phyloP scores from a whole-genome alignment of 1,140 invertebrate genomes.

The Drosophila asahinai region DNA sequence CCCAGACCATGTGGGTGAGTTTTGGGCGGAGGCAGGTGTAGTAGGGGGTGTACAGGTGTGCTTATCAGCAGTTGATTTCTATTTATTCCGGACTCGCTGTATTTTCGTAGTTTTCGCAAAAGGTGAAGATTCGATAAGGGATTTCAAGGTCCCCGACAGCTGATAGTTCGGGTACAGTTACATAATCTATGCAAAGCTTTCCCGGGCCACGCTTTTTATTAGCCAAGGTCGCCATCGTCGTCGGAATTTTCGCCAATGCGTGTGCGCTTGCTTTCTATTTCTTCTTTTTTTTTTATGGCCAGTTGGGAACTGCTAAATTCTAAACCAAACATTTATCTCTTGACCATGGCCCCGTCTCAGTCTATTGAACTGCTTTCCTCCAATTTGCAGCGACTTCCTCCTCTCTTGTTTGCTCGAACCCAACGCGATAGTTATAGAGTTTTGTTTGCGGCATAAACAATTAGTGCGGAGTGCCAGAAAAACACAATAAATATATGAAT shows the following conservation, averaged over 20 bases:
- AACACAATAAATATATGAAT: background rate
- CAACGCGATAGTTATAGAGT: slow-evolving; percentile 21
- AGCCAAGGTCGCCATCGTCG: slow-evolving; percentile 67
- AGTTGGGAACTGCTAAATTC: slow-evolving; percentile 42
- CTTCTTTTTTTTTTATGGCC: slow-evolving; percentile 21
- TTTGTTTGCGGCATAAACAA: slow-evolving; percentile 42
- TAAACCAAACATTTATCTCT: slow-evolving; percentile 40
- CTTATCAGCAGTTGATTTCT: slow-evolving; percentile 45
- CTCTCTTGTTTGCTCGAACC: slow-evolving; percentile 3
- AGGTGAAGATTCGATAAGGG: slow-evolving; percentile 82
- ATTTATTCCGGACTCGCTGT: slow-evolving; percentile 47
- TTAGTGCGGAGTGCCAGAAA: slow-evolving; percentile 21
- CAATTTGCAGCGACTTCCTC: slow-evolving; percentile 22
- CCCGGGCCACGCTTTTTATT: slow-evolving; percentile 64
- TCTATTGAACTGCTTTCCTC: slow-evolving; percentile 45
- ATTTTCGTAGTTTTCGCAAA: slow-evolving; percentile 79
- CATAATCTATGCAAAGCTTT: slow-evolving; percentile 59
- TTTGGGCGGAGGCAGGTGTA: background rate
- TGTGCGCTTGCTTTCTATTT: slow-evolving; percentile 2
- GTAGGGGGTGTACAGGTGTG: slow-evolving; percentile 17
- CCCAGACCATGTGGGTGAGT: background rate
- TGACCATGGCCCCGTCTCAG: slow-evolving; percentile 54
- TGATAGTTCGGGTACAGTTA: slow-evolving; percentile 60
- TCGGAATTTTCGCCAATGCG: slow-evolving; percentile 43
- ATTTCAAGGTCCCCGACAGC: slow-evolving; percentile 69